Conservation (phyloP, 2,797 vertebrate genomes). For the Coregonus sp. region DNA sequence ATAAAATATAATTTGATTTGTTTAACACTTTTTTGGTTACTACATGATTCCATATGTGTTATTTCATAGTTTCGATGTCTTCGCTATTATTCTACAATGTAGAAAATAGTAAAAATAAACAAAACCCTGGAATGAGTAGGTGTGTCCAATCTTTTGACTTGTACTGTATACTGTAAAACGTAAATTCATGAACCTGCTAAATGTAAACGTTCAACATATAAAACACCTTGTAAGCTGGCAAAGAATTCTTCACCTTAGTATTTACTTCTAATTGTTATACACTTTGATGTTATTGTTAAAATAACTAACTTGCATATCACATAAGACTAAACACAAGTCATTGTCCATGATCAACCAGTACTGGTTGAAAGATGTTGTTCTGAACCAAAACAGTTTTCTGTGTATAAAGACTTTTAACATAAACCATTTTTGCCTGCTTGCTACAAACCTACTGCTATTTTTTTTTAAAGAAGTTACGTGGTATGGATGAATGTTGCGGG, state of each 20-base stretch:
- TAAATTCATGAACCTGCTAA: constrained; percentile 40
- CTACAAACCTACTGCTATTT: constrained; percentile 29
- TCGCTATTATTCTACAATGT: too few species aligned
- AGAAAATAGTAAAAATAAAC: too few species aligned
- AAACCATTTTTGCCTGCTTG: constrained; percentile 25
- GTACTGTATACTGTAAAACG: constrained; percentile 8
- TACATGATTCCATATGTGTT: too few species aligned
- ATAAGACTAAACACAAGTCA: constrained; percentile 70
- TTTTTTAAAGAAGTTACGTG: constrained; percentile 39
- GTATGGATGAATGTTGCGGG: constrained; percentile 41
- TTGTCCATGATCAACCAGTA: constrained; percentile 54
- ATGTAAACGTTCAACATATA: constrained; percentile 55
- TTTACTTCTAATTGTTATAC: constrained; percentile 59
- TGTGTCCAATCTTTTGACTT: too few species aligned
- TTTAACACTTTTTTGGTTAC: too few species aligned
- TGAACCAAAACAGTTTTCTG: constrained; percentile 45
- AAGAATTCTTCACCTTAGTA: constrained; percentile 29
- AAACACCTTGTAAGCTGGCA: constrained; percentile 55
- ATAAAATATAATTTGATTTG: too few species aligned
- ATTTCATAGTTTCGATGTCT: too few species aligned
- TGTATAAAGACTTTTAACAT: constrained; percentile 1
- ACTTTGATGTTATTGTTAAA: constrained; percentile 5
- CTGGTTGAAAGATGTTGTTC: constrained; percentile 55
- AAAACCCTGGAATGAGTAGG: too few species aligned
- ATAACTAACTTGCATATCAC: constrained; percentile 56